phyloP scores from a whole-genome alignment of 2,888 invertebrate genomes.

The Ryuthela nishihirai region DNA sequence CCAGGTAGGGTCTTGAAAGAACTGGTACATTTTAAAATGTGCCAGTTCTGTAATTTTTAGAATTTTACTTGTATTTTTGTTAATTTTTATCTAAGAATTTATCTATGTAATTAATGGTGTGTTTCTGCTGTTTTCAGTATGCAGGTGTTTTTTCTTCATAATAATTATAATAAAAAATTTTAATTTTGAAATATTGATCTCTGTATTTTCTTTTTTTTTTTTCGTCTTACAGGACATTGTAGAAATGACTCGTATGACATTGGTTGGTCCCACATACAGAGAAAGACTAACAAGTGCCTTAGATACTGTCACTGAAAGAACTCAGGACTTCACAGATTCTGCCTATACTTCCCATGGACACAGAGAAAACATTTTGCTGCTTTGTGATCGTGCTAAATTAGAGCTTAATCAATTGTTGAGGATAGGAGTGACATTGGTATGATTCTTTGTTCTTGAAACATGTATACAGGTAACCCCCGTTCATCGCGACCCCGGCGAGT shows the following conservation, averaged over 20 bases:
- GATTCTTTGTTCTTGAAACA: constrained; percentile 42
- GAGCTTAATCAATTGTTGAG: constrained; percentile 87
- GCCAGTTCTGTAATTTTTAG: too few relatives aligned
- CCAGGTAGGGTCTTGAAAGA: too few relatives aligned
- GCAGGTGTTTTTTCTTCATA: too few relatives aligned
- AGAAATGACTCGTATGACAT: constrained; percentile 78
- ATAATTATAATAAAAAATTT: too few relatives aligned
- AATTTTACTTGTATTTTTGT: too few relatives aligned
- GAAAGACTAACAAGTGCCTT: constrained; percentile 81
- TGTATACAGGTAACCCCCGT: too few relatives aligned
- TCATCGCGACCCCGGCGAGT: too few relatives aligned
- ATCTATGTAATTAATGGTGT: too few relatives aligned
- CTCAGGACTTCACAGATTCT: constrained; percentile 96
- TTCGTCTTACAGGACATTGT: constrained; percentile 61
- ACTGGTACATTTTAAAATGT: too few relatives aligned
- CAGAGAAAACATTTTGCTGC: constrained; percentile 86
- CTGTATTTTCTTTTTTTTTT: not conserved
- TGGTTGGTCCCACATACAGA: constrained; percentile 62
- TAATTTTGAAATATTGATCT: too few relatives aligned
- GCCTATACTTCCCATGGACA: constrained; percentile 97
- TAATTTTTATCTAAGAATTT: too few relatives aligned
- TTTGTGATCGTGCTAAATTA: constrained; percentile 79
- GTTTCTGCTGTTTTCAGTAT: too few relatives aligned
- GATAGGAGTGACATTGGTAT: constrained; percentile 76
- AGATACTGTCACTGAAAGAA: constrained; percentile 87